phyloP scores from a whole-genome alignment of 2,113 vertebrate genomes.

The Burhinus oedicnemus region DNA sequence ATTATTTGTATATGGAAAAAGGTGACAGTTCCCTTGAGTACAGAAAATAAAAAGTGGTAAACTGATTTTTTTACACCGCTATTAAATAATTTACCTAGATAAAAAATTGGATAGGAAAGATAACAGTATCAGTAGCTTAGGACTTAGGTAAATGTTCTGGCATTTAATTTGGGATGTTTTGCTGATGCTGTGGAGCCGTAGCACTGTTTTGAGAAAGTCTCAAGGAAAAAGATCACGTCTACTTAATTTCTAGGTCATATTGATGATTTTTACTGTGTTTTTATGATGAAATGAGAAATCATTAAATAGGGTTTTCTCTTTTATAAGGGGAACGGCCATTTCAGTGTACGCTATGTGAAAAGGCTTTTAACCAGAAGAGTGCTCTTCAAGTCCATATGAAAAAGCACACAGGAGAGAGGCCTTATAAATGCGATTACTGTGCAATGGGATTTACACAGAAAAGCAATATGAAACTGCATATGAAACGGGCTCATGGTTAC shows the following conservation, averaged over 20 bases:
- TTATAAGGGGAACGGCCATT: conserved; percentile 91
- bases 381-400: conserved; percentile 96
- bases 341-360: conserved; percentile 90
- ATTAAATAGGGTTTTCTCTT: not conserved
- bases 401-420: conserved; percentile 96
- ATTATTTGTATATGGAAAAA: not conserved
- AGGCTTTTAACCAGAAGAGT: conserved; percentile 99
- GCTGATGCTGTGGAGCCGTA: not conserved
- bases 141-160: not conserved
- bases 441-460: conserved; percentile 96
- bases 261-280: not conserved
- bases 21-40: not conserved
- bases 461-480: conserved; percentile 99
- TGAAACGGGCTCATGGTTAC: conserved; percentile 92
- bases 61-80: not conserved
- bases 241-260: not conserved
- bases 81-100: not conserved
- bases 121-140: not conserved
- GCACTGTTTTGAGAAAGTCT: not conserved
- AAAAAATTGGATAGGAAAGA: not conserved
- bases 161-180: not conserved
- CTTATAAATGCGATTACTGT: conserved; percentile 93
- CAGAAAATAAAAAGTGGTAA: not conserved
- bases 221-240: not conserved
- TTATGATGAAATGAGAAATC: not conserved